Conservation (phyloP, 2,113 vertebrate genomes). For the Pogona vitticeps region DNA sequence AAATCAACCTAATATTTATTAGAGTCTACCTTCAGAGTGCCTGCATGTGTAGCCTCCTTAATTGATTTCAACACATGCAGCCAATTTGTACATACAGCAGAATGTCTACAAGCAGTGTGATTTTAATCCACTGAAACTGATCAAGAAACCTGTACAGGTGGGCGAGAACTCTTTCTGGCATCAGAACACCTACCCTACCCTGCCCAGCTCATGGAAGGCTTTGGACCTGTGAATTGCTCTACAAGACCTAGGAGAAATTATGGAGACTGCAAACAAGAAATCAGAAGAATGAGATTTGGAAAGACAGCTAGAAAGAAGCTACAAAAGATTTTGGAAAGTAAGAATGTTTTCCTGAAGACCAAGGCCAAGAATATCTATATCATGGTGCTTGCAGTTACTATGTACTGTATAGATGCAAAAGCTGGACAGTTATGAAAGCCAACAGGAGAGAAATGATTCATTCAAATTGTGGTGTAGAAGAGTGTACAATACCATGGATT, state of each 20-base stretch:
- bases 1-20: constrained; percentile 24
- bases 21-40: not conserved
- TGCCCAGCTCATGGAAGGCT: not conserved
- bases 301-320: too few species aligned
- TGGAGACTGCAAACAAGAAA: not conserved
- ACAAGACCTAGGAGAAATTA: not conserved
- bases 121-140: not conserved
- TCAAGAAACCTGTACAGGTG: not conserved
- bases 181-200: not conserved
- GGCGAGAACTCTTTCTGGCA: not conserved
- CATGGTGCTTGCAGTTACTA: too few species aligned
- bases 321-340: too few species aligned
- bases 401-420: too few species aligned
- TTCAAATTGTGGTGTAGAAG: too few species aligned
- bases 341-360: too few species aligned
- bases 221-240: too few species aligned
- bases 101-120: not conserved
- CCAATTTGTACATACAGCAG: not conserved
- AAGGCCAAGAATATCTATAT: too few species aligned
- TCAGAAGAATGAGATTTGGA: too few species aligned
- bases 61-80: constrained; percentile 4
- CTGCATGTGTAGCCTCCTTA: not conserved
- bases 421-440: too few species aligned
- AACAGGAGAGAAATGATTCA: too few species aligned
- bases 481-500: too few species aligned